These are phyloP conservation scores for Pheosia tremula DNA, from an alignment of 2,888 invertebrate species.

Conservation along the genomic window DNA sequence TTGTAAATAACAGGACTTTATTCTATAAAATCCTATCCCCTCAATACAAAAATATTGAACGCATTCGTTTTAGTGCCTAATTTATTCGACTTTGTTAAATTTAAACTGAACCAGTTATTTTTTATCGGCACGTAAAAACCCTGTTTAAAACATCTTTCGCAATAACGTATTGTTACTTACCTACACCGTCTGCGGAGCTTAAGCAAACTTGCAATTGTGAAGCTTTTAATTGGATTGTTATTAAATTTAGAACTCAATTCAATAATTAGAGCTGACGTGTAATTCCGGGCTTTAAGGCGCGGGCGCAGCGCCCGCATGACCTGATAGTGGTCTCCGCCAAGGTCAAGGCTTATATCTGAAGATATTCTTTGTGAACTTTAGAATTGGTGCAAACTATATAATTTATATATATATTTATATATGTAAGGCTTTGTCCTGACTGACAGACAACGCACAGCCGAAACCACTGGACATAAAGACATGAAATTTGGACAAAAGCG, in stretches of 20 bases:
- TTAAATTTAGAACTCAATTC: background rate
- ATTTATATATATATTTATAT: no score
- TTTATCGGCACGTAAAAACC: background rate
- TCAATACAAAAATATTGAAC: no score
- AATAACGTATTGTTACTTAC: background rate
- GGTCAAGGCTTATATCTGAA: conserved; percentile 33
- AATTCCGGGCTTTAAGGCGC: conserved; percentile 33
- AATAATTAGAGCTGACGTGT: conserved; percentile 3
- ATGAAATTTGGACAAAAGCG: no score
- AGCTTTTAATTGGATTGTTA: conserved; percentile 2
- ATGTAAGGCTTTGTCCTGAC: no score
- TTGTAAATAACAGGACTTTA: no score
- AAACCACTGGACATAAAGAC: no score
- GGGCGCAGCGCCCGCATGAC: conserved; percentile 31
- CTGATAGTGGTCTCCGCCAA: conserved; percentile 25
- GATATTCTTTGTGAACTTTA: no score
- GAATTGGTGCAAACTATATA: no score
- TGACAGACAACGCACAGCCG: no score
- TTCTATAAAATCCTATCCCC: no score
- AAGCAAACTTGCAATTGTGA: conserved; percentile 4
- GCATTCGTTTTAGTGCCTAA: no score
- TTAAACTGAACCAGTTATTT: background rate
- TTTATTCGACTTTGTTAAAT: background rate
- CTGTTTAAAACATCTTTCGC: background rate
- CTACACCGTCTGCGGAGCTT: background rate